phyloP scores from a whole-genome alignment of 64 coral and sea anemone genomes.

The Cladopsammia gracilis region DNA sequence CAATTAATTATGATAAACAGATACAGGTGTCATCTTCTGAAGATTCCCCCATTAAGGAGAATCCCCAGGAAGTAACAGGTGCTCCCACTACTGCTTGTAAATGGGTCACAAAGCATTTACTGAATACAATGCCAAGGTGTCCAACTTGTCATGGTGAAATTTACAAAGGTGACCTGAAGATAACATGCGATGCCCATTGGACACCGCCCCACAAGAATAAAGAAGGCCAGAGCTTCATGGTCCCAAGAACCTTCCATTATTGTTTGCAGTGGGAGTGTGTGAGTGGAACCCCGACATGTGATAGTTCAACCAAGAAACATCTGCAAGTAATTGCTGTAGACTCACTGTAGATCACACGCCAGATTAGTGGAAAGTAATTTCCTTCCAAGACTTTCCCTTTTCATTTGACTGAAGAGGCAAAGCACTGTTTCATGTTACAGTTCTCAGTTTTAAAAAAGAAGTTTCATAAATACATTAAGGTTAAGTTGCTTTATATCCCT shows the following conservation, averaged over 20 bases:
- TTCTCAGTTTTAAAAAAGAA: no score
- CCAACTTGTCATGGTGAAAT: background rate
- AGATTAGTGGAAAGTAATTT: slow-evolving; percentile 65
- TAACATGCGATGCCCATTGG: slow-evolving; percentile 57
- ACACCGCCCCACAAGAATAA: slow-evolving; percentile 68
- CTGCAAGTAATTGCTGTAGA: slow-evolving; percentile 21
- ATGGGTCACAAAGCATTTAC: slow-evolving; percentile 73
- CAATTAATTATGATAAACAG: no score
- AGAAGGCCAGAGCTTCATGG: slow-evolving; percentile 62
- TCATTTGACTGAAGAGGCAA: background rate
- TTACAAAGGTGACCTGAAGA: background rate
- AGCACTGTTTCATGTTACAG: no score
- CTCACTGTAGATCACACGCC: slow-evolving; percentile 7
- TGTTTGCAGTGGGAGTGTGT: slow-evolving; percentile 64
- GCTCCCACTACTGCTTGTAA: slow-evolving; percentile 2
- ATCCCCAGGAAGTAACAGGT: background rate
- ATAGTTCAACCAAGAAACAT: slow-evolving; percentile 28
- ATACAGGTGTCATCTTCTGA: no score
- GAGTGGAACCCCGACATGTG: slow-evolving; percentile 37
- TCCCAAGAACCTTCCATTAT: slow-evolving; percentile 68
- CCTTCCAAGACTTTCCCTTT: slow-evolving; percentile 60
- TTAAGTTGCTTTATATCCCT: no score
- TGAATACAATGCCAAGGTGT: slow-evolving; percentile 27
- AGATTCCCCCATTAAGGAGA: background rate
- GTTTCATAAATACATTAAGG: no score